Base-by-base conservation (phyloP, 2,888 invertebrate species). In the Buathra laborator region DNA sequence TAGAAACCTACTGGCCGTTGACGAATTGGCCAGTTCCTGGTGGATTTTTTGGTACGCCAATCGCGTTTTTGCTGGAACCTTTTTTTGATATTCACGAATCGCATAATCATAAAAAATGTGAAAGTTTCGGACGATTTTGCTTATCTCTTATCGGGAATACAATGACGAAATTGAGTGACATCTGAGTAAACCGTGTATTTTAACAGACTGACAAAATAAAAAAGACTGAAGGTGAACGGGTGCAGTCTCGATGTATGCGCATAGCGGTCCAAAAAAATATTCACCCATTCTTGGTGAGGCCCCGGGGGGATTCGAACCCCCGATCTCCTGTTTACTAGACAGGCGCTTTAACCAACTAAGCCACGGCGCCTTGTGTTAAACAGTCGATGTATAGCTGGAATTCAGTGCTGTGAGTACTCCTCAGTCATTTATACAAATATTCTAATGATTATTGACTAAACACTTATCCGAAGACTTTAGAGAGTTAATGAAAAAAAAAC, bases 311-410 rank as follows among this genome's bases (percentile, higher is more conserved):
- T 95, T 95, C 95, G 95, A 95, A 95, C 95, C 94, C 95, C 94
- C 95, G 95, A 95, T 95, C 95, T 95, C 95, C 95, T 95, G 96
- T 95, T 96, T 95, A 96, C 96, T 95, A 95, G 95, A 95, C 95
- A 95, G 95, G 95, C 95, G 95, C 95, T 95, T 95, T 95, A 95
- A 96, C 96, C 96, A 96, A 96, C 96, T 97, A 96, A 96, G 96
- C 96, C 96, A 96, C 95, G 95, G 95, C 95, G 95, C 96, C 96
- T 94, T 91, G 74, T 37, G 3, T 29, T 1, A 10, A 2, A 14
- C 0, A 37, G 2, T 3, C 3, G 51, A 48, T 43, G 19, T 44
- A 70, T 71, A n/a, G 51, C 43, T 70, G 43, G 16, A 71, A 48
- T 71, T 83, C 29, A 71, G 16, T 4, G 4, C 16, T n/a, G 24